These are phyloP conservation scores for Thalassarche chlororhynchos DNA, from an alignment of 2,113 vertebrate genomes.

Conservation along the genomic window DNA sequence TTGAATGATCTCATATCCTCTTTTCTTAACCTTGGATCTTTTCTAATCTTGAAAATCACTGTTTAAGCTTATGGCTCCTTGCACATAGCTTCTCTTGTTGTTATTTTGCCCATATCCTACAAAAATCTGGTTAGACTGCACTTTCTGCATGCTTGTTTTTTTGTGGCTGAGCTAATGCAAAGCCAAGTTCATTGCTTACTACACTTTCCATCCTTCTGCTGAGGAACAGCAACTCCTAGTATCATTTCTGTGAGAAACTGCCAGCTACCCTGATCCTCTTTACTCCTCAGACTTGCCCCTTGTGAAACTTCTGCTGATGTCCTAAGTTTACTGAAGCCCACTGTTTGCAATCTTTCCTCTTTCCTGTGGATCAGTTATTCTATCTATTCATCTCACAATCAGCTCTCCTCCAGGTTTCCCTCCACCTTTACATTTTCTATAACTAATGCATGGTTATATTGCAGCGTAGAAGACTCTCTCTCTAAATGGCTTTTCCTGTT, in stretches of 20 bases:
- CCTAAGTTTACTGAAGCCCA: neutral
- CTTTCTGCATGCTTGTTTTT: neutral
- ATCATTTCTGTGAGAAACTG: neutral
- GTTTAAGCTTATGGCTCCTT: neutral
- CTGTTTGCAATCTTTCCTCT: neutral
- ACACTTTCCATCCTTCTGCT: neutral
- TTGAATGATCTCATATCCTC: neutral
- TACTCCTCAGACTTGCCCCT: neutral
- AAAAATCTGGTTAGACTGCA: neutral
- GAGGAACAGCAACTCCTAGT: neutral
- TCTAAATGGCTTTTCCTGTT: neutral
- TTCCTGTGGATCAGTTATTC: neutral
- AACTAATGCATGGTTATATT: neutral
- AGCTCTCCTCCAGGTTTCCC: neutral
- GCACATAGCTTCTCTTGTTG: neutral
- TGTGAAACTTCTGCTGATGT: neutral
- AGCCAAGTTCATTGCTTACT: neutral
- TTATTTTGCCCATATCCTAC: neutral
- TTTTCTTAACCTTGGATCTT: neutral
- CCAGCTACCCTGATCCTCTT: neutral
- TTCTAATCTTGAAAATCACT: neutral
- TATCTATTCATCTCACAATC: neutral
- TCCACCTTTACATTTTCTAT: neutral
- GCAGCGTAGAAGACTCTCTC: neutral
- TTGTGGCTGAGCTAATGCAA: neutral